Percentiles rank a stretch among this genome's conserved stretches.
Conservation (phyloP, 1,140 invertebrate genomes). For the Pogonomyrmex californicus region DNA sequence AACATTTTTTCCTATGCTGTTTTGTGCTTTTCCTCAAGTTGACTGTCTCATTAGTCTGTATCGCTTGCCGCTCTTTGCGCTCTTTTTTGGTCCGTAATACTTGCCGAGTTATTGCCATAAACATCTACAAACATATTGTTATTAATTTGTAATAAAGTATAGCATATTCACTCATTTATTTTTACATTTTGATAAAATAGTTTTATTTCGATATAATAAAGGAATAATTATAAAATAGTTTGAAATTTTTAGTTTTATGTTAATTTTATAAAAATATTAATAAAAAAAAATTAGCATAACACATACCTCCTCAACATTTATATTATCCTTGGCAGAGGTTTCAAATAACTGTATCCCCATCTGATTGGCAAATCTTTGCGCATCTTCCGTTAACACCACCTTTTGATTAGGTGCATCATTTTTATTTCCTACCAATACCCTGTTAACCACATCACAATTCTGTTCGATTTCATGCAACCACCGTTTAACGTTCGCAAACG, state of each 20-base stretch:
- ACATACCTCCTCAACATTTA: slow-evolving; percentile 98
- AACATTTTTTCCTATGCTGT: slow-evolving; percentile 85
- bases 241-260: background rate
- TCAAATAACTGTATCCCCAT: slow-evolving; percentile 99
- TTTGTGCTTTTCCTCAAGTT: slow-evolving; percentile 87
- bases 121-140: slow-evolving; percentile 89
- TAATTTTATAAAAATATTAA: slow-evolving; percentile 80
- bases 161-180: background rate
- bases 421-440: slow-evolving; percentile 99
- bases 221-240: slow-evolving; percentile 1
- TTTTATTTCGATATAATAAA: slow-evolving; percentile 19
- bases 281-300: slow-evolving; percentile 85
- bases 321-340: slow-evolving; percentile 99
- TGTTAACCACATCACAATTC: slow-evolving; percentile 99
- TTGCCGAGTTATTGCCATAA: slow-evolving; percentile 91
- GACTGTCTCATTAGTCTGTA: slow-evolving; percentile 88
- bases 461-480: slow-evolving; percentile 99
- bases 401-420: slow-evolving; percentile 99
- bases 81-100: slow-evolving; percentile 91
- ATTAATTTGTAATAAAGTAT: slow-evolving; percentile 9
- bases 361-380: slow-evolving; percentile 97
- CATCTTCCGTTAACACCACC: slow-evolving; percentile 98
- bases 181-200: background rate
- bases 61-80: slow-evolving; percentile 88
- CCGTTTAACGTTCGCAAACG: slow-evolving; percentile 99